Percentiles rank a stretch among this genome's conserved stretches.
Evolutionary conservation across 2,797 vertebrate genomes (phyloP).

Genomic region (Notolabrus celidotus): DNA sequence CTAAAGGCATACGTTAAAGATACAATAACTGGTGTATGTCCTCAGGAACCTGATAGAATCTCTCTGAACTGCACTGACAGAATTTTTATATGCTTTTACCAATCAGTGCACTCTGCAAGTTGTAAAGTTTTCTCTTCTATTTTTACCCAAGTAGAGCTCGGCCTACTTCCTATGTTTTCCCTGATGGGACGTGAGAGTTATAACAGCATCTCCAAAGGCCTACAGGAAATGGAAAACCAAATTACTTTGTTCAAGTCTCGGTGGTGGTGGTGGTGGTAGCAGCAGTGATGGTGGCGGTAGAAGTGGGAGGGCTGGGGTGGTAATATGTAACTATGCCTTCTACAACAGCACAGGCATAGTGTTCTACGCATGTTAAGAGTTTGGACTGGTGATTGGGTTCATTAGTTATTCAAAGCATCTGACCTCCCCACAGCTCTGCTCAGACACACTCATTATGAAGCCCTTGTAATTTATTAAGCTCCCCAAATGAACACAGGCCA

Average conservation of each 20-base stretch:
- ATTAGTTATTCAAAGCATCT: conserved; percentile 77
- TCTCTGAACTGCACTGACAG: conserved; percentile 40
- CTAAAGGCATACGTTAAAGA: conserved; percentile 15
- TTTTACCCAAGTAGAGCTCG: conserved; percentile 83
- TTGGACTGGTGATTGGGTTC: conserved; percentile 67
- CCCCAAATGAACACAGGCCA: conserved; percentile 75
- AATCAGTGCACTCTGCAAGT: conserved; percentile 60
- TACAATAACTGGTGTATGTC: conserved; percentile 21
- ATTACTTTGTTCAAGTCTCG: conserved; percentile 80
- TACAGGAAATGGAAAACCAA: conserved; percentile 86
- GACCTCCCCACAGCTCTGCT: conserved; percentile 69
- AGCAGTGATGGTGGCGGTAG: conserved; percentile 4
- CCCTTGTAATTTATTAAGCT: conserved; percentile 82
- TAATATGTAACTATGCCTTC: conserved; percentile 39
- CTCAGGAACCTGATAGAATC: conserved; percentile 42
- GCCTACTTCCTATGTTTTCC: conserved; percentile 80
- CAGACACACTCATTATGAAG: conserved; percentile 73
- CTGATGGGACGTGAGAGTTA: conserved; percentile 81
- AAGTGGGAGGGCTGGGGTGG: conserved; percentile 30
- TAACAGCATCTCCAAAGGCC: conserved; percentile 81
- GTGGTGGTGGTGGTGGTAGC: conserved; percentile 3
- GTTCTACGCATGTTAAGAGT: conserved; percentile 56
- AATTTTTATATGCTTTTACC: conserved; percentile 64
- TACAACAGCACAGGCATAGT: conserved; percentile 43
- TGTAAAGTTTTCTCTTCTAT: conserved; percentile 78